Evolutionary conservation across 2,797 vertebrate genomes (phyloP), one percentile per base, ranked within the genome.

Genomic region (Neomorphus geoffroyi): DNA sequence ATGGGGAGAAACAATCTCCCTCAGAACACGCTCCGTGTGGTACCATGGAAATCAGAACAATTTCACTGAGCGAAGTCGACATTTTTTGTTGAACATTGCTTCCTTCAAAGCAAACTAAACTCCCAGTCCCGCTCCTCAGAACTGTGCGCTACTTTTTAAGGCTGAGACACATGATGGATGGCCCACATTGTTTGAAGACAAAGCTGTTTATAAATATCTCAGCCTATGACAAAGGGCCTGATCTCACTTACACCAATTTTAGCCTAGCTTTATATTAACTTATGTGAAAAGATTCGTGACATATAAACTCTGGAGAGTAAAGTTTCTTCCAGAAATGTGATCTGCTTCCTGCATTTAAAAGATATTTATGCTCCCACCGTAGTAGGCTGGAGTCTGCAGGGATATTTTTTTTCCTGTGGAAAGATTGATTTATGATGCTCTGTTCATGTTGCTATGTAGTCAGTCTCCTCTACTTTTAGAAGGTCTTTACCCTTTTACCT

Each of bases 201-300:
- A 91, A 90, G 86, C 73, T 95, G 80, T 92, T 94, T 96, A 96
- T 95, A 96, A 95, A 97, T 93, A 93, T 64, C 90, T 66, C 92
- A 81, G 73, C 66, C 84, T 66, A 73, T 3, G 24, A 95, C 73
- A 92, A 94, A 86, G 60, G 48, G 43, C 54, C 48, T 84, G 66
- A 95, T 90, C 80, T 94, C 82, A 94, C 57, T 87, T 35, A 10
- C 5, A 88, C 87, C 62, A 84, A 15, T 88, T 95, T 93, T 85
- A 95, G 94, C 64, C 60, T 70, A 82, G 82, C 45, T 94, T 93
- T 93, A 91, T 53, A 71, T 77, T 71, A 82, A 77, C 64, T 64
- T 74, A 56, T 11, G 15, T 84, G 91, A 94, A 96, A 90, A 92
- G 82, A 91, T 54, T 70, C 0, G 3, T 80, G 80, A 86, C 27